Percentiles rank a stretch among this genome's conserved stretches.
phyloP scores from a whole-genome alignment of 2,888 invertebrate species.

The Macrostomum cliftonense region DNA sequence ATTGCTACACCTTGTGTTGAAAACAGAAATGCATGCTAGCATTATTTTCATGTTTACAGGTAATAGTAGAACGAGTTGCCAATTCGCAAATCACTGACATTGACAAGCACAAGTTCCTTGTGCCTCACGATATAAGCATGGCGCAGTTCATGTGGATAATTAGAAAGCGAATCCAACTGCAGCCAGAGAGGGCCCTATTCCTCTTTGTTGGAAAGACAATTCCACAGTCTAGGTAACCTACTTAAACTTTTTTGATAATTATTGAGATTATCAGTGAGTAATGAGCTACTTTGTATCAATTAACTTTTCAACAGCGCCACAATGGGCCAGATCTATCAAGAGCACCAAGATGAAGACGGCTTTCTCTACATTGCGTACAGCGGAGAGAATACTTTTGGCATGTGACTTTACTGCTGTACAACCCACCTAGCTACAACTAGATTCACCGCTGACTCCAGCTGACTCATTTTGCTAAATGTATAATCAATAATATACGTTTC shows the following conservation, averaged over 20 bases:
- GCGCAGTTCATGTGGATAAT: slow-evolving; percentile 42
- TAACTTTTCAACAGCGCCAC: slow-evolving; percentile 38
- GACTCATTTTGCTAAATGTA: too few relatives aligned
- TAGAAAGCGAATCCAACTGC: slow-evolving; percentile 37
- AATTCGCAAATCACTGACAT: slow-evolving; percentile 36
- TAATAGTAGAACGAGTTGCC: slow-evolving; percentile 39
- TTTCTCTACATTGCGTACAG: slow-evolving; percentile 40
- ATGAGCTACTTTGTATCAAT: too few relatives aligned
- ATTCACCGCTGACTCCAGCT: too few relatives aligned
- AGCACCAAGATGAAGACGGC: slow-evolving; percentile 39
- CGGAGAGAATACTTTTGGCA: slow-evolving; percentile 40
- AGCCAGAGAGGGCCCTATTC: slow-evolving; percentile 39
- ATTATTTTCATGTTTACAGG: too few relatives aligned
- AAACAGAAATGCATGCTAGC: too few relatives aligned
- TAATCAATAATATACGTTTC: too few relatives aligned
- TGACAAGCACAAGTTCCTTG: slow-evolving; percentile 39
- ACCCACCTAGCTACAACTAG: too few relatives aligned
- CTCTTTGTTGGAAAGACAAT: slow-evolving; percentile 38
- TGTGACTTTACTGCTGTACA: too few relatives aligned
- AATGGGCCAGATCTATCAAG: slow-evolving; percentile 39
- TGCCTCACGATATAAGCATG: slow-evolving; percentile 39
- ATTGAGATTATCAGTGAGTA: too few relatives aligned
- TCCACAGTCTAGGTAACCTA: slow-evolving; percentile 40
- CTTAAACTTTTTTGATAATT: too few relatives aligned
- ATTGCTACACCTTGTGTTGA: background rate